Percentiles rank a stretch among this genome's conserved stretches.
Conservation (phyloP, 2,113 vertebrate species). For the Pipra filicauda region DNA sequence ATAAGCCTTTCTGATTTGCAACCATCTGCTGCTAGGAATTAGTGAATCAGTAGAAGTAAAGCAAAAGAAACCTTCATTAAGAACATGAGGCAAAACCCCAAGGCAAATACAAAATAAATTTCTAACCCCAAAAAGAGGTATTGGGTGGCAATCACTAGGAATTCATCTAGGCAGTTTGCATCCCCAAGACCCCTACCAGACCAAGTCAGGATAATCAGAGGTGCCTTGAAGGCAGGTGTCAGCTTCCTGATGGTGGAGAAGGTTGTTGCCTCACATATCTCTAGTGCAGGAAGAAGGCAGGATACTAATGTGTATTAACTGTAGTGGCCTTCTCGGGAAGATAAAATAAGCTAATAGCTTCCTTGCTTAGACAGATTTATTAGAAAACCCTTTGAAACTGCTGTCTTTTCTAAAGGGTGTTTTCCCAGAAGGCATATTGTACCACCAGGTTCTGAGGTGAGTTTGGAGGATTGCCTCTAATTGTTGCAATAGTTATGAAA, state of each 20-base stretch:
- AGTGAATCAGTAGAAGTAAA: neutral
- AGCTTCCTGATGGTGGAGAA: neutral
- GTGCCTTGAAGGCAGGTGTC: neutral
- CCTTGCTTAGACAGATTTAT: neutral
- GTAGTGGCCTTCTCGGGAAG: neutral
- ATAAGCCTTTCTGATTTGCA: neutral
- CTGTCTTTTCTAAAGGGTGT: neutral
- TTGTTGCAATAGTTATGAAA: neutral
- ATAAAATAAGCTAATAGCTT: neutral
- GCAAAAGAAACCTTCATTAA: neutral
- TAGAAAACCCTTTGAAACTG: neutral
- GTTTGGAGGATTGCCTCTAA: neutral
- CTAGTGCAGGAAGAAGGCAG: neutral
- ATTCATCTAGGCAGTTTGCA: neutral
- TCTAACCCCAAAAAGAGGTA: neutral
- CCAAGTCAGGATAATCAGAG: neutral
- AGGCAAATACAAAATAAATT: neutral
- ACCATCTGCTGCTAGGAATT: constrained; percentile 1
- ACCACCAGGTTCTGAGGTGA: neutral
- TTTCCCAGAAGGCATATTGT: neutral
- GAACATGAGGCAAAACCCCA: neutral
- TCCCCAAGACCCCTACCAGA: neutral
- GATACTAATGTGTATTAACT: neutral
- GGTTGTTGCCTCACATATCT: neutral
- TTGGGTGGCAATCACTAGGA: neutral